Evolutionary conservation across 2,888 invertebrate species (phyloP).

Genomic region (Halictus quadricinctus): DNA sequence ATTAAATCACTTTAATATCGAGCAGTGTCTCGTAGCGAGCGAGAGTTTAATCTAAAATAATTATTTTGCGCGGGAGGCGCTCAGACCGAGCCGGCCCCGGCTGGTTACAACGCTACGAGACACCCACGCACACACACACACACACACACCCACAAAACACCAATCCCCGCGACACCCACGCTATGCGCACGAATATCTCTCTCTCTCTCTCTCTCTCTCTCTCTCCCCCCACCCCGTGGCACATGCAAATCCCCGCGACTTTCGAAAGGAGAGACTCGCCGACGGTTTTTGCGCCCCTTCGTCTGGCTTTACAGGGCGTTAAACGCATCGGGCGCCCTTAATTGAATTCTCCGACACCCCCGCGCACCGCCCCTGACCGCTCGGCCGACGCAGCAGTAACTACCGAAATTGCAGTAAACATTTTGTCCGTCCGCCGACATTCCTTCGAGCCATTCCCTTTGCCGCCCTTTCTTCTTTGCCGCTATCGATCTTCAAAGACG

Average conservation of each 20-base stretch:
- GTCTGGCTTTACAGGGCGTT: conserved; percentile 64
- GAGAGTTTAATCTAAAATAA: conserved; percentile 57
- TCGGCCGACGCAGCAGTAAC: conserved; percentile 18
- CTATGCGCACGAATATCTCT: background rate
- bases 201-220: background rate
- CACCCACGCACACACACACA: background rate
- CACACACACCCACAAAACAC: background rate
- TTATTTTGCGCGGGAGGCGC: conserved; percentile 27
- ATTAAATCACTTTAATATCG: conserved; percentile 61
- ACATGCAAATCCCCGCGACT: conserved; percentile 61
- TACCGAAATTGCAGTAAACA: conserved; percentile 55
- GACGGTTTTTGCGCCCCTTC: conserved; percentile 62
- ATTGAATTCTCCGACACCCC: conserved; percentile 62
- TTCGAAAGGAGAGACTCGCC: conserved; percentile 55
- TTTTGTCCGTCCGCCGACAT: conserved; percentile 35
- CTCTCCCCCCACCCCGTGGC: background rate
- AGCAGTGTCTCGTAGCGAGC: conserved; percentile 41
- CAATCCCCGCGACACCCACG: background rate
- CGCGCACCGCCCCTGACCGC: background rate
- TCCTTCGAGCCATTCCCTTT: background rate
- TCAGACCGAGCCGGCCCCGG: conserved; percentile 14
- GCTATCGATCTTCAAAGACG: background rate
- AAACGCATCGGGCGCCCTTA: conserved; percentile 68
- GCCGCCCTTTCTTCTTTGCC: background rate
- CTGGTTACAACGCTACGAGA: conserved; percentile 14